These are phyloP conservation scores for Gallinago paraguaiae DNA, from an alignment of 2,113 vertebrate species.

Conservation along the genomic window DNA sequence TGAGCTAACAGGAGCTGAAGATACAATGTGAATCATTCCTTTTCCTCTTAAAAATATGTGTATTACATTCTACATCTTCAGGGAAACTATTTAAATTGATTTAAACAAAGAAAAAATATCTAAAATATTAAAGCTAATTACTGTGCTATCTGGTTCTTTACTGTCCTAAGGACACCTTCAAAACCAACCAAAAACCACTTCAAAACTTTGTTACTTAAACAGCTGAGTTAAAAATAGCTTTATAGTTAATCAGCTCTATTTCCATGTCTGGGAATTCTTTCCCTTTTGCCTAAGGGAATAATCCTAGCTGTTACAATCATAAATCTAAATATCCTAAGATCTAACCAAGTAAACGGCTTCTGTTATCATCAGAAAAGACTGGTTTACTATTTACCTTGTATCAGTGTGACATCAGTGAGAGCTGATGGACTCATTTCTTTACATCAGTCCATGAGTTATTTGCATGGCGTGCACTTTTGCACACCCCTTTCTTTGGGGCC, in stretches of 20 bases:
- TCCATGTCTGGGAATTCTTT: not conserved
- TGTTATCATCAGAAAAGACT: not conserved
- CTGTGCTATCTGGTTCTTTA: accelerated
- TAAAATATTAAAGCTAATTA: not conserved
- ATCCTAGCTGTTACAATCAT: not conserved
- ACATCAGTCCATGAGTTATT: not conserved
- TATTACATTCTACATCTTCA: not conserved
- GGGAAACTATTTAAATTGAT: not conserved
- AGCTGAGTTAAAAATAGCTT: not conserved
- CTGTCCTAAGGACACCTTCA: not conserved
- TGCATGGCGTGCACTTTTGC: not conserved
- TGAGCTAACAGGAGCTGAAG: not conserved
- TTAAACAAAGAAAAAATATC: not conserved
- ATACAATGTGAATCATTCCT: not conserved
- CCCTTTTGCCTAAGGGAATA: not conserved
- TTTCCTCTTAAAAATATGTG: not conserved
- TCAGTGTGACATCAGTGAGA: not conserved
- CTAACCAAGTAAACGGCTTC: not conserved
- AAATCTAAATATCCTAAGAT: not conserved
- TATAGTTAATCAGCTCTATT: not conserved
- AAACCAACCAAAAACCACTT: not conserved
- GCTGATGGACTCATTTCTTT: not conserved
- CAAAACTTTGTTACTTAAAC: not conserved
- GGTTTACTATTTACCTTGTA: not conserved
- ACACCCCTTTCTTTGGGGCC: not conserved